phyloP scores from a whole-genome alignment of 2,113 vertebrate species.

The Capreolus pygargus region DNA sequence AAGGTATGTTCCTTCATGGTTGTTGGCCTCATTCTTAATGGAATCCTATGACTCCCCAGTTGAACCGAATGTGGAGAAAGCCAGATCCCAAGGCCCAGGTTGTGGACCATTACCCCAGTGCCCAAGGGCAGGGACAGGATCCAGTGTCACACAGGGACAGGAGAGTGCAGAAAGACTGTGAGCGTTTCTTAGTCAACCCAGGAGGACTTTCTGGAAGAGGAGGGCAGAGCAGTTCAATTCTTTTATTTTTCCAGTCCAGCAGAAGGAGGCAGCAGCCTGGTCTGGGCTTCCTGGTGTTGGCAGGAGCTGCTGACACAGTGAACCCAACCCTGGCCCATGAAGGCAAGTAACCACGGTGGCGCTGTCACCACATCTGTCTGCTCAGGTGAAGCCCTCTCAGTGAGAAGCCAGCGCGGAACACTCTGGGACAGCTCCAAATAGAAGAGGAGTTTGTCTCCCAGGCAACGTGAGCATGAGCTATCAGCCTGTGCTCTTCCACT shows the following conservation, averaged over 20 bases:
- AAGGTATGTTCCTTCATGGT: no score
- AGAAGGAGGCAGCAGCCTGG: not conserved
- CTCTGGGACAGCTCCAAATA: not conserved
- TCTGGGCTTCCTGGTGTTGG: not conserved
- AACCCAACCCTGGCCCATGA: not conserved
- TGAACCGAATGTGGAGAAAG: not conserved
- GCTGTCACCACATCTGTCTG: not conserved
- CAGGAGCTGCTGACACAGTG: not conserved
- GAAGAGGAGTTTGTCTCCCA: not conserved
- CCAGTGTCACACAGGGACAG: not conserved
- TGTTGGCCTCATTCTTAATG: not conserved
- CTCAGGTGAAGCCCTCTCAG: not conserved
- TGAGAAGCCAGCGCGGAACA: not conserved
- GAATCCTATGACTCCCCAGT: not conserved
- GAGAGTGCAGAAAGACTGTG: not conserved
- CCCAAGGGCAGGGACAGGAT: not conserved
- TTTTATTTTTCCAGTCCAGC: not conserved
- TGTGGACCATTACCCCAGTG: not conserved
- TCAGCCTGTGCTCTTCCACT: not conserved
- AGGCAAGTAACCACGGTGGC: accelerated
- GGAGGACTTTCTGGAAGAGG: not conserved
- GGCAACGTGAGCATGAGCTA: not conserved
- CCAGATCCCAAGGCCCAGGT: not conserved
- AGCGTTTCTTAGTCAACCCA: not conserved
- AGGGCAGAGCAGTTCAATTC: not conserved